phyloP scores from a whole-genome alignment of 2,797 vertebrate genomes.

The Mormyrops boulengeri region DNA sequence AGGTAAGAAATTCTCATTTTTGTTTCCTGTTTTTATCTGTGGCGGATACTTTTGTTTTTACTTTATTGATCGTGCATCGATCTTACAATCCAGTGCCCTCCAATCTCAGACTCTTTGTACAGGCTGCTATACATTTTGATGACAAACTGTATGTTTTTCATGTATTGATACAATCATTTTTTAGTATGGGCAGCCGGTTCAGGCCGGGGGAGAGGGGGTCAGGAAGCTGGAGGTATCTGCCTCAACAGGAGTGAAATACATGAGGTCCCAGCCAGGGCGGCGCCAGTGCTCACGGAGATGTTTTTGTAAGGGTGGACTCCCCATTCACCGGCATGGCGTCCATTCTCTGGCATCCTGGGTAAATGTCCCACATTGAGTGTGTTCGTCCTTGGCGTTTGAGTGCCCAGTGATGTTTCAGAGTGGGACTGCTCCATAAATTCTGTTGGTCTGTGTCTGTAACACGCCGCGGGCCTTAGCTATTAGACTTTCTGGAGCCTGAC shows the following conservation, averaged over 20 bases:
- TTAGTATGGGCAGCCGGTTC: neutral
- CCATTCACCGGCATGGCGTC: neutral
- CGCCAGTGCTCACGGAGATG: neutral
- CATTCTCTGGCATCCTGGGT: neutral
- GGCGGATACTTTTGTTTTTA: neutral
- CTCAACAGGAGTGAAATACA: neutral
- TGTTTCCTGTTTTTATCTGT: neutral
- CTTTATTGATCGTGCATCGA: neutral
- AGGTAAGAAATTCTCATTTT: neutral
- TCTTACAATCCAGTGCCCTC: neutral
- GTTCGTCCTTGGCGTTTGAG: neutral
- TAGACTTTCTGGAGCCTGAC: conserved; percentile 34
- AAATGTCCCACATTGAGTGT: neutral
- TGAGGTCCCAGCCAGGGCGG: neutral
- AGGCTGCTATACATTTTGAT: neutral
- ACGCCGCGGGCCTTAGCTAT: conserved; percentile 15
- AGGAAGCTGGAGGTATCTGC: neutral
- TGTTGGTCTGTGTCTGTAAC: neutral
- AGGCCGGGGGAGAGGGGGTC: neutral
- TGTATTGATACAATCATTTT: neutral
- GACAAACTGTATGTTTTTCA: neutral
- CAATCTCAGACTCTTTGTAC: neutral
- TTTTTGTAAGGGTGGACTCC: neutral
- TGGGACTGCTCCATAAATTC: neutral
- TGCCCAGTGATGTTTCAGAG: no score